Evolutionary conservation across 2,113 vertebrate genomes (phyloP).

Genomic region (Mohoua ochrocephala): DNA sequence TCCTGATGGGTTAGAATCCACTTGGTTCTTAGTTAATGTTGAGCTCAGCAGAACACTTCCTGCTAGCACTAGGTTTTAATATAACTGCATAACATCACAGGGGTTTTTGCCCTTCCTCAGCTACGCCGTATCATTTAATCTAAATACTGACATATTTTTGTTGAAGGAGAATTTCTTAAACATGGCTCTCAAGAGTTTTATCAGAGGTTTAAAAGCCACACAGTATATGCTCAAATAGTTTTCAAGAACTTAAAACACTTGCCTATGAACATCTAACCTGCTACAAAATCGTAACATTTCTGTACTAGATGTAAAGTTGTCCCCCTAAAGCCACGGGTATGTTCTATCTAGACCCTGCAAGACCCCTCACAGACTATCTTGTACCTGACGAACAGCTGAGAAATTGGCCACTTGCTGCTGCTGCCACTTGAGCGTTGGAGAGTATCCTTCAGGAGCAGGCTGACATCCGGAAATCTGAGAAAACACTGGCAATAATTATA

Average conservation of each 20-base stretch:
- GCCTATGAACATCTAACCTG: neutral
- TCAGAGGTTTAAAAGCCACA: neutral
- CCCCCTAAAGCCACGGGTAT: neutral
- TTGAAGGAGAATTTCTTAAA: neutral
- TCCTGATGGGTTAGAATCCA: neutral
- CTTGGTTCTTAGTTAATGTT: neutral
- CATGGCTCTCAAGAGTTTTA: neutral
- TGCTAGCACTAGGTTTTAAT: neutral
- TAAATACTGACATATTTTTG: neutral
- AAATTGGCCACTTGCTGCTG: constrained; percentile 89
- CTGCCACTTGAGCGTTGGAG: constrained; percentile 89
- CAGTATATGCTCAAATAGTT: neutral
- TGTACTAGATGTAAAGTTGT: neutral
- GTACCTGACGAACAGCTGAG: constrained; percentile 83
- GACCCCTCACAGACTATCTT: neutral
- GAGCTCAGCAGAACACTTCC: neutral
- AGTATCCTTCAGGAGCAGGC: constrained; percentile 88
- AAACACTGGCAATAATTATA: constrained; percentile 29
- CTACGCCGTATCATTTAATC: neutral
- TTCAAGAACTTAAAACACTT: neutral
- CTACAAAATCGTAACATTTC: neutral
- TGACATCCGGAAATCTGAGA: constrained; percentile 84
- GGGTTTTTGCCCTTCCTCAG: neutral
- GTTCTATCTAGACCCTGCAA: neutral
- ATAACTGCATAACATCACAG: neutral